Evolutionary conservation across 2,888 invertebrate genomes (phyloP), one percentile per base, ranked within the genome.

Genomic region (Campopleginae sp.): DNA sequence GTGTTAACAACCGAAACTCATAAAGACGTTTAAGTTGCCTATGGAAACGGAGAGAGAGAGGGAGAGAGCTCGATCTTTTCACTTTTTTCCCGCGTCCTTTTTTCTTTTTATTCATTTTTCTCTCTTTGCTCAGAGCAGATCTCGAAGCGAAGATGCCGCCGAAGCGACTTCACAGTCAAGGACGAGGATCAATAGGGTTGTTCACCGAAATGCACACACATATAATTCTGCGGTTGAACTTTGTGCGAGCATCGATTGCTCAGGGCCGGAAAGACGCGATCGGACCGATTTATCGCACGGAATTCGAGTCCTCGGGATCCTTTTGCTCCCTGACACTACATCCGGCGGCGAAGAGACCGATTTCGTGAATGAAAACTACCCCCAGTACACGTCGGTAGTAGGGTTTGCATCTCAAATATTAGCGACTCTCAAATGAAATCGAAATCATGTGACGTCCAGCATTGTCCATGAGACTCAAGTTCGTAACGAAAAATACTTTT

Each of bases 1-100:
- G 90, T 92, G 93, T 93, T 92, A 93, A 93, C 92, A 93, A 92
- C 91, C 92, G 89, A 92, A 92, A 92, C 92, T 93, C 92, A 93
- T 93, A 93, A 93, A 93, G 93, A 93, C 92, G 90, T 93, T 93
- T 91, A 92, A 92, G 90, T 91, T 91, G 88, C 87, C 88, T 84
- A 87, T 88, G 86, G 87, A 88, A 87, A 86, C 86, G 85, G 84
- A 86, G 82, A 68, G 82, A 70, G 27, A 61, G 31, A 61, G 61
- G 31, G 31, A 27, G 68, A 68, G 66, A 65, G 70, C 77, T 38
- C 61, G 48, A 23, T 10, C 70, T 42, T 66, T 42, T 65, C 68
- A 71, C 51, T 38, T 77, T 81, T 75, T 75, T 38, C 66, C 5
- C 5, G 1, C 72, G 51, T 74, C 38, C 63, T 68, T 76, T 72